A percentile compares a stretch with the other conserved stretches of the same genome.
Evolutionary conservation across 2,888 invertebrate species (phyloP).

Genomic region (Byasa hedistus): DNA sequence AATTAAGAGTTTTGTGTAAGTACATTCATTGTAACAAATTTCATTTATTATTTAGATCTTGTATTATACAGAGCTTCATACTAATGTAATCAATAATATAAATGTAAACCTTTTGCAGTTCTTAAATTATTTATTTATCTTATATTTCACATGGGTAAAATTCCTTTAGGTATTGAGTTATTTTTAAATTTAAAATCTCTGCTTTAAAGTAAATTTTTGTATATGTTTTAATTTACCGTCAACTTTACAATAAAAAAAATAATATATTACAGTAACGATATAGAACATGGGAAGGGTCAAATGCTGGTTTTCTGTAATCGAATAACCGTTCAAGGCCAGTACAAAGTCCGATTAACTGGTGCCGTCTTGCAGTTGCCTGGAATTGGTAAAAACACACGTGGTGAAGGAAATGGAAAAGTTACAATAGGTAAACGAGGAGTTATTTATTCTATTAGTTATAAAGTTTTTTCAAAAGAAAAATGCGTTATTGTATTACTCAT

Average conservation of each 20-base stretch:
- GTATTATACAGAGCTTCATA: neutral
- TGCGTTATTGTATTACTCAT: neutral
- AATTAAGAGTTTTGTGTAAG: constrained; percentile 26
- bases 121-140: too few relatives aligned
- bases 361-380: constrained; percentile 6
- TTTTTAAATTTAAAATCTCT: too few relatives aligned
- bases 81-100: neutral
- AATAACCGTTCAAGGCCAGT: constrained; percentile 5
- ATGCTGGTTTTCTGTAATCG: constrained; percentile 10
- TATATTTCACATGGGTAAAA: too few relatives aligned
- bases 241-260: neutral
- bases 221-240: neutral
- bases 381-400: neutral
- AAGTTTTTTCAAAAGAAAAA: neutral
- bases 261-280: neutral
- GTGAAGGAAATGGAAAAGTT: constrained; percentile 20
- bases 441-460: neutral
- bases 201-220: neutral
- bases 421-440: constrained; percentile 3
- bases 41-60: neutral
- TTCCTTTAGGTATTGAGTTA: too few relatives aligned
- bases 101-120: neutral
- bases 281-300: neutral
- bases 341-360: constrained; percentile 4
- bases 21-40: constrained; percentile 19